Conservation (phyloP, 2,113 vertebrate genomes). For the Theristicus caerulescens region DNA sequence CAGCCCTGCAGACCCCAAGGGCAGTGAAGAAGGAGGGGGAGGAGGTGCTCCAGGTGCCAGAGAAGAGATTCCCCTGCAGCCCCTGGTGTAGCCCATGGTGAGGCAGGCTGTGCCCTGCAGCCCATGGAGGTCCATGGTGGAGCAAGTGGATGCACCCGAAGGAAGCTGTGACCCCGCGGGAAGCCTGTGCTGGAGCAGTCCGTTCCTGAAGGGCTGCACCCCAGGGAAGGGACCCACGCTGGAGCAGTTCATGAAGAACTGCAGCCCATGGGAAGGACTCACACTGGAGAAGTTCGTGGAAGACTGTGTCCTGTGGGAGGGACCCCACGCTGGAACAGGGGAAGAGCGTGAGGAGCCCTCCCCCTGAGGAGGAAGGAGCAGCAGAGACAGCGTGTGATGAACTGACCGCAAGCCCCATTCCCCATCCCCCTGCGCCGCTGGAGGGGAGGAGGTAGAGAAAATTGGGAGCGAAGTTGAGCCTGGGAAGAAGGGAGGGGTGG, state of each 20-base stretch:
- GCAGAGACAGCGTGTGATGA: neutral
- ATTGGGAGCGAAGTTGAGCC: rapidly evolving
- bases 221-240: rapidly evolving
- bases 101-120: neutral
- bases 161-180: too few species aligned
- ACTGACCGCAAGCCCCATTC: neutral
- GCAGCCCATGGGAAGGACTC: neutral
- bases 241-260: neutral
- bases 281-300: neutral
- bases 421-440: neutral
- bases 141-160: neutral
- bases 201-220: too few species aligned
- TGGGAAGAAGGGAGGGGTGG: neutral
- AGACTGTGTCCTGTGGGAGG: neutral
- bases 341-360: neutral
- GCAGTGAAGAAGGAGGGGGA: neutral
- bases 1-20: neutral
- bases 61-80: neutral
- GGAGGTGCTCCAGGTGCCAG: neutral
- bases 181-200: too few species aligned
- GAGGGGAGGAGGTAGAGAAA: neutral
- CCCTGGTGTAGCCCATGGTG: neutral
- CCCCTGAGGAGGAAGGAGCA: neutral
- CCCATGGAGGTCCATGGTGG: too few species aligned
- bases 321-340: neutral